These are phyloP conservation scores for Rhopalosiphum padi DNA, from an alignment of 1,140 invertebrate species.

Conservation along the genomic window DNA sequence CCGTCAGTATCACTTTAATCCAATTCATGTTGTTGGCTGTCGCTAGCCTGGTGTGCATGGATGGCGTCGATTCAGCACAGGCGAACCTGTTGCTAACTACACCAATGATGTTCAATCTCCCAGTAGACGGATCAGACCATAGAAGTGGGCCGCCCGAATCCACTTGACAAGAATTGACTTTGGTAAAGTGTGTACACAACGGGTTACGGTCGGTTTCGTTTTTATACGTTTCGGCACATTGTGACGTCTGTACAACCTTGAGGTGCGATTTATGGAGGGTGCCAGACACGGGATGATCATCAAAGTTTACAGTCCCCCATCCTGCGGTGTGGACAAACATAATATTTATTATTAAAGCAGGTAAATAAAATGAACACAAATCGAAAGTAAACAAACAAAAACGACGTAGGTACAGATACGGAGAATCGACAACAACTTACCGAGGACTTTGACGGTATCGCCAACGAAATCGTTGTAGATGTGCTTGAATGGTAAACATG, in stretches of 20 bases:
- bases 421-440: background rate
- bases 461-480: conserved; percentile 14
- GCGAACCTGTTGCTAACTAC: background rate
- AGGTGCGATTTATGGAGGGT: background rate
- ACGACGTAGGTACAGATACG: background rate
- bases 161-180: conserved; percentile 39
- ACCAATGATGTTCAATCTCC: conserved; percentile 16
- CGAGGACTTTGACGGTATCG: background rate
- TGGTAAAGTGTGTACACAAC: conserved; percentile 7
- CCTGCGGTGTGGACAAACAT: background rate
- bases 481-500: conserved; percentile 42
- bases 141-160: conserved; percentile 30
- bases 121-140: conserved; percentile 27
- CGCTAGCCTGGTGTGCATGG: background rate
- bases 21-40: background rate
- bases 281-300: background rate
- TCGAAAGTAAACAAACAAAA: background rate
- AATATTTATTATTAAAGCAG: background rate
- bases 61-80: background rate
- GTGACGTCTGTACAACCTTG: background rate
- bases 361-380: background rate
- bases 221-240: background rate
- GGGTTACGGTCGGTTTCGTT: background rate
- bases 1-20: conserved; percentile 24
- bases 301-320: background rate